Evolutionary conservation across 2,113 vertebrate genomes (phyloP).

Genomic region (Toxotes chatareus): DNA sequence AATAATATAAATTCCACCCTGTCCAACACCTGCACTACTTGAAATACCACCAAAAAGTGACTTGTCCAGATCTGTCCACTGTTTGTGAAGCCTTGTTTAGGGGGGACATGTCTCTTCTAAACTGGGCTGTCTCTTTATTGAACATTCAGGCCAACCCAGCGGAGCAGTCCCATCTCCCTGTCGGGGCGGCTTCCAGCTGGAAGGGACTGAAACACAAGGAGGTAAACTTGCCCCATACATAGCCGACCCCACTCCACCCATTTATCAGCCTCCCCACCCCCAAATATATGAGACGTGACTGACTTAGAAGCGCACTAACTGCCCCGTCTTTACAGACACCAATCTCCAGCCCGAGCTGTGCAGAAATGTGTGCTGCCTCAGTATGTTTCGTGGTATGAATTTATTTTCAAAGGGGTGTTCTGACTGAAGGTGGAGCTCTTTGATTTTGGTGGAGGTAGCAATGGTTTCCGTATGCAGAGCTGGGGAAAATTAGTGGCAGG

Average conservation of each 20-base stretch:
- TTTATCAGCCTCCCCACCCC: conserved; percentile 44
- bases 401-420: conserved; percentile 26
- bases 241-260: conserved; percentile 58
- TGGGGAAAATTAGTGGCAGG: conserved; percentile 28
- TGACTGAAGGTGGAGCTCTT: conserved; percentile 38
- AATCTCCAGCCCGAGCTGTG: conserved; percentile 40
- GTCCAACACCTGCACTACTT: neutral
- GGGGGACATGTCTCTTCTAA: conserved; percentile 76
- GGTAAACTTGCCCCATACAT: conserved; percentile 75
- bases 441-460: conserved; percentile 51
- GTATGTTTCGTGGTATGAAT: conserved; percentile 32
- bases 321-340: conserved; percentile 47
- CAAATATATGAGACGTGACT: conserved; percentile 49
- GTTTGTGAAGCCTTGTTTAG: conserved; percentile 62
- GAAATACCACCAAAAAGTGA: conserved; percentile 8
- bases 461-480: conserved; percentile 16
- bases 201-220: conserved; percentile 81
- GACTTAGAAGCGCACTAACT: conserved; percentile 59
- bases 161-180: conserved; percentile 81
- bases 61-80: conserved; percentile 41
- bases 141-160: conserved; percentile 81
- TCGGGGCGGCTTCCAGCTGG: conserved; percentile 79
- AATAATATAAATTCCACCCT: neutral
- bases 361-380: conserved; percentile 30
- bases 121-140: conserved; percentile 79